phyloP scores from a whole-genome alignment of 2,797 vertebrate genomes.

The Scyliorhinus canicula region DNA sequence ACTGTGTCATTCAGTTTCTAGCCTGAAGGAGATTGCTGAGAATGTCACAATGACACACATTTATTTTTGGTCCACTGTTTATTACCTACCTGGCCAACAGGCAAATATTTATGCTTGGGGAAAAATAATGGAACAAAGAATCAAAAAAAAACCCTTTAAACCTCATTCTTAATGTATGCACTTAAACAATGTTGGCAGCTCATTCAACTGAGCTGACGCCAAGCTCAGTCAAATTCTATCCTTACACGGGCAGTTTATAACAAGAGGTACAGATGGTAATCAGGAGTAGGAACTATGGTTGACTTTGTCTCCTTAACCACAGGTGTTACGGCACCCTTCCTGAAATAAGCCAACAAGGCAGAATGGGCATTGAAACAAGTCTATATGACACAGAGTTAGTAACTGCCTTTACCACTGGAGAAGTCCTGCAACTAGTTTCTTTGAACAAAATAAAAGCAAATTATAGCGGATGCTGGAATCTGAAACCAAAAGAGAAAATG shows the following conservation, averaged over 20 bases:
- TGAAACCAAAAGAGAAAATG: too few species aligned
- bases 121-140: neutral
- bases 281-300: neutral
- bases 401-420: neutral
- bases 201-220: neutral
- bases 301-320: neutral
- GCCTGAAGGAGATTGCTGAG: constrained; percentile 26
- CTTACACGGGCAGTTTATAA: too few species aligned
- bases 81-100: constrained; percentile 9
- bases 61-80: constrained; percentile 26
- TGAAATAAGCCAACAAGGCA: neutral
- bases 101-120: neutral
- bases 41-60: neutral
- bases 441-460: too few species aligned
- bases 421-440: neutral
- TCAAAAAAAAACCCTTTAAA: neutral
- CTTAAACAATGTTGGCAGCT: neutral
- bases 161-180: neutral
- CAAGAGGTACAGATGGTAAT: neutral
- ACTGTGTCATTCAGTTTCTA: neutral
- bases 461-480: too few species aligned
- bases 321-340: neutral
- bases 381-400: neutral
- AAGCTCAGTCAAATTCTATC: neutral
- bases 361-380: neutral